Conservation (phyloP, 92 coral and sea anemone genomes). For the Porites lobata region DNA sequence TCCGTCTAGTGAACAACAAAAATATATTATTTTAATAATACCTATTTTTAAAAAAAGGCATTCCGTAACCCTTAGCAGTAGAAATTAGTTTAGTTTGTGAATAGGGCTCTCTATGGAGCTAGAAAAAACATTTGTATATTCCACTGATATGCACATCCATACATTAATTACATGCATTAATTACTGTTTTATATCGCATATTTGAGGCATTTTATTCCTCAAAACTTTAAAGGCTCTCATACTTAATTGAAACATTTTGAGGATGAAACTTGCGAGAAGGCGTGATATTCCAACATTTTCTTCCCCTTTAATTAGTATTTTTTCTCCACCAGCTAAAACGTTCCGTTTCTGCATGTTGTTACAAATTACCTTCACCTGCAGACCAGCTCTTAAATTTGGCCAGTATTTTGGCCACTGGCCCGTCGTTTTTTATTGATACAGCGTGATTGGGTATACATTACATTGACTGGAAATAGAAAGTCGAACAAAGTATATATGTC, state of each 20-base stretch:
- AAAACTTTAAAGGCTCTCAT: conserved; percentile 8
- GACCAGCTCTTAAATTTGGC: conserved; percentile 15
- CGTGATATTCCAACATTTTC: conserved; percentile 14
- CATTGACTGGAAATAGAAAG: conserved; percentile 17
- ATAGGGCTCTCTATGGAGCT: conserved; percentile 19
- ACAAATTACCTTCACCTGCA: conserved; percentile 18
- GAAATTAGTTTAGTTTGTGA: conserved; percentile 10
- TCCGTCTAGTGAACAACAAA: background rate
- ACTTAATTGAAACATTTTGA: background rate
- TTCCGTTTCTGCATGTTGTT: conserved; percentile 7
- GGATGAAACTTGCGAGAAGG: conserved; percentile 16
- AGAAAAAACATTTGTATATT: conserved; percentile 9
- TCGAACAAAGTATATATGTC: conserved; percentile 16
- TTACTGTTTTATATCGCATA: conserved; percentile 11
- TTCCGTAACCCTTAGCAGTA: conserved; percentile 6
- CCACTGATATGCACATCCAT: conserved; percentile 12
- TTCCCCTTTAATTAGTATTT: background rate
- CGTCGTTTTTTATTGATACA: background rate
- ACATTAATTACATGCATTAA: conserved; percentile 11
- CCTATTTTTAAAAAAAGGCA: conserved; percentile 2
- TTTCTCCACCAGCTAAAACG: conserved; percentile 2
- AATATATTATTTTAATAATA: conserved; percentile 22
- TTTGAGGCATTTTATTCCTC: conserved; percentile 5
- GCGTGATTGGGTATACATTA: conserved; percentile 12
- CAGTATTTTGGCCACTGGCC: conserved; percentile 11